These are phyloP conservation scores for Morinoia aosen DNA, from an alignment of 2,888 invertebrate genomes.

Conservation along the genomic window DNA sequence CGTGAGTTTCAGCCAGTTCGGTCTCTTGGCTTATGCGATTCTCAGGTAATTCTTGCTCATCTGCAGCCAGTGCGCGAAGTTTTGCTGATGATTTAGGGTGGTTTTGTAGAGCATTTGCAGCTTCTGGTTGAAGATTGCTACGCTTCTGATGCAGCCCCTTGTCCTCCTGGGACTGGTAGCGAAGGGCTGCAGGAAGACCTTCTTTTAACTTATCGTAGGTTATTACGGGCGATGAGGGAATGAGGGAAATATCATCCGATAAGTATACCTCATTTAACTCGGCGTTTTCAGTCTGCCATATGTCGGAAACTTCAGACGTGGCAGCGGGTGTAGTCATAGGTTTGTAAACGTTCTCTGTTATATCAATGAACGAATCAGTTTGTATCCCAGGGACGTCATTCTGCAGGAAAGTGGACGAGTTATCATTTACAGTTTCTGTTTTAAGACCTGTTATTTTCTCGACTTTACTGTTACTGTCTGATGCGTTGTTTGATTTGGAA, in stretches of 20 bases:
- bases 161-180: not conserved
- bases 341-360: not conserved
- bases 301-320: not conserved
- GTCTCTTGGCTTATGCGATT: not conserved
- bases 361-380: not conserved
- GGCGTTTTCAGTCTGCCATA: slow-evolving; percentile 32
- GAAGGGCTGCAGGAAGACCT: not conserved
- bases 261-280: slow-evolving; percentile 41
- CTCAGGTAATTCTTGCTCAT: not conserved
- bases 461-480: not conserved
- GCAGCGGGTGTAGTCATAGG: not conserved
- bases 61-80: not conserved
- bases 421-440: not conserved
- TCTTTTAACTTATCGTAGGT: not conserved
- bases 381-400: not conserved
- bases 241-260: not conserved
- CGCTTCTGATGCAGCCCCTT: not conserved
- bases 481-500: not conserved
- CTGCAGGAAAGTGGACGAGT: not conserved
- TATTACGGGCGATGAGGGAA: not conserved
- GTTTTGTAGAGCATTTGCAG: not conserved
- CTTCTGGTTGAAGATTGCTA: not conserved
- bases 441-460: not conserved
- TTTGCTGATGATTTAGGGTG: not conserved
- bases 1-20: not conserved